Percentiles rank a stretch among this genome's conserved stretches.
Evolutionary conservation across 1,140 invertebrate species (phyloP).

Genomic region (Antheraea pernyi): DNA sequence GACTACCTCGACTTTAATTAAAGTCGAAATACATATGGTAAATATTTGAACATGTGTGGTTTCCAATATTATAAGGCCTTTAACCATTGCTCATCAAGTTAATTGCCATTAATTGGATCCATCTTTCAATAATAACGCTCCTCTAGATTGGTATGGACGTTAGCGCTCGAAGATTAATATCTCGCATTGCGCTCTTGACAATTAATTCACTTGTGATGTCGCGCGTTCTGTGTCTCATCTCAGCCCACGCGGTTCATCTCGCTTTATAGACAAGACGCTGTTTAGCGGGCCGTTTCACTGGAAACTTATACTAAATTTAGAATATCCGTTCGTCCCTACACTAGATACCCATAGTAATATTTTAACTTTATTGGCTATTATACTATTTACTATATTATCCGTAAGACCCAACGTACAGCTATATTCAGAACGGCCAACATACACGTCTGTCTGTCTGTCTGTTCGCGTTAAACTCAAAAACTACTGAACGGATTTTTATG

Average conservation of each 20-base stretch:
- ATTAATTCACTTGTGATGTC: slow-evolving; percentile 69
- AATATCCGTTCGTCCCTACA: slow-evolving; percentile 71
- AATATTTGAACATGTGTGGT: too few species aligned
- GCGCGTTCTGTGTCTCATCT: slow-evolving; percentile 37
- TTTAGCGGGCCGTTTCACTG: slow-evolving; percentile 54
- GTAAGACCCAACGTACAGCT: too few species aligned
- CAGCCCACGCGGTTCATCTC: slow-evolving; percentile 55
- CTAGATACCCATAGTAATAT: too few species aligned
- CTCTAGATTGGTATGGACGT: background rate
- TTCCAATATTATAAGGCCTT: too few species aligned
- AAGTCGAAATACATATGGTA: too few species aligned
- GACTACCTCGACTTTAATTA: too few species aligned
- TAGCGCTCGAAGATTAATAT: slow-evolving; percentile 42
- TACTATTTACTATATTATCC: too few species aligned
- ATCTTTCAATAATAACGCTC: background rate
- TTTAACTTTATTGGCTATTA: too few species aligned
- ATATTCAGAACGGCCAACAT: too few species aligned
- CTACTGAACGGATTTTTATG: too few species aligned
- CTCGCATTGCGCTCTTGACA: slow-evolving; percentile 43
- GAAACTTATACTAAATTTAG: slow-evolving; percentile 72
- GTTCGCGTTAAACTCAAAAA: too few species aligned
- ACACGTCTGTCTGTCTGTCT: too few species aligned
- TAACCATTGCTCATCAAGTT: background rate
- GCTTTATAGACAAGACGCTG: slow-evolving; percentile 46
- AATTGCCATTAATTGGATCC: background rate